Evolutionary conservation across 2,888 invertebrate species (phyloP).

Genomic region (Plemyria rubiginata): DNA sequence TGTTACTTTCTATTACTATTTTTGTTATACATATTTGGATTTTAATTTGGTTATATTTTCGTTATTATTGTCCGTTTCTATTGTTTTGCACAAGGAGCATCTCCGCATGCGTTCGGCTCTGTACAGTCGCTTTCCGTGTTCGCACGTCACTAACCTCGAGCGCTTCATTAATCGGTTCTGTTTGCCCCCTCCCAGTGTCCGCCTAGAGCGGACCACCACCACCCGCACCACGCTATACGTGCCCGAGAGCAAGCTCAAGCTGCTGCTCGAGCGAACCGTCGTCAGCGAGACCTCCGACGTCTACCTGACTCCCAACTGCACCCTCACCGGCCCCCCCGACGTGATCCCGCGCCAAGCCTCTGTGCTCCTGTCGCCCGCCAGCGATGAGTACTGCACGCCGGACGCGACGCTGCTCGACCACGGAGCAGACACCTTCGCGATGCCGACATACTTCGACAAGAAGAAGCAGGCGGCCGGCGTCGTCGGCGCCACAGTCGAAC

Average conservation of each 20-base stretch:
- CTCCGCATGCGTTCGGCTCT: conserved; percentile 29
- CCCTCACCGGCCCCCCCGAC: conserved; percentile 68
- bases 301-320: conserved; percentile 69
- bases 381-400: conserved; percentile 66
- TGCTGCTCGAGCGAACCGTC: conserved; percentile 60
- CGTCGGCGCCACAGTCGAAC: conserved; percentile 64
- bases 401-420: conserved; percentile 51
- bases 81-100: not conserved
- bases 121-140: conserved; percentile 51
- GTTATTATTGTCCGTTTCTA: not conserved
- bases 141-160: conserved; percentile 64
- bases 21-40: conserved; percentile 8
- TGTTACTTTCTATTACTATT: conserved; percentile 1
- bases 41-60: conserved; percentile 9
- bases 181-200: conserved; percentile 57
- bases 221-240: conserved; percentile 57
- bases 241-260: conserved; percentile 60
- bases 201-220: conserved; percentile 60
- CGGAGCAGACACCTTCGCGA: conserved; percentile 65
- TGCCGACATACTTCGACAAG: conserved; percentile 80
- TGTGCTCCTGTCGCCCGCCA: conserved; percentile 52
- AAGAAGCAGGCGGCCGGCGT: conserved; percentile 65
- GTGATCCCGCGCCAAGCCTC: conserved; percentile 61
- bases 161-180: conserved; percentile 66
- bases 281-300: conserved; percentile 62